Evolutionary conservation across 2,797 vertebrate species (phyloP).

Genomic region (Iguana delicatissima): DNA sequence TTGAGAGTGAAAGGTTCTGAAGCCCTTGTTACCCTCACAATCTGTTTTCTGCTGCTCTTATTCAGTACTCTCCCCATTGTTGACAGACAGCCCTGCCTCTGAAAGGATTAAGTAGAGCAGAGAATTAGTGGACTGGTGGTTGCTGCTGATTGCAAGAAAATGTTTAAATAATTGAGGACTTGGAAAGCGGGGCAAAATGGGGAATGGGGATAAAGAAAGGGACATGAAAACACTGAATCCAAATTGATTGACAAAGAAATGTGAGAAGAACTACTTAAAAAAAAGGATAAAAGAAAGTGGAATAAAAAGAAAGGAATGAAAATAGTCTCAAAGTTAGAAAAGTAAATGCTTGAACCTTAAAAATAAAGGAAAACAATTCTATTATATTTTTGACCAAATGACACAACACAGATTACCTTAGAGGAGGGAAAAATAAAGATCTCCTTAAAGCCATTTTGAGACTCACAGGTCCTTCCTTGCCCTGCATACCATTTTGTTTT

Average conservation of each 20-base stretch:
- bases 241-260: constrained; percentile 25
- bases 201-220: not conserved
- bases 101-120: constrained; percentile 37
- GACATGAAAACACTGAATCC: constrained; percentile 5
- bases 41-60: constrained; percentile 31
- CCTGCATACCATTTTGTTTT: too few species aligned
- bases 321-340: not conserved
- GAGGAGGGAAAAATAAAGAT: not conserved
- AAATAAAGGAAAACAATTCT: not conserved
- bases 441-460: too few species aligned
- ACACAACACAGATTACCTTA: not conserved
- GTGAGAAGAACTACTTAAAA: not conserved
- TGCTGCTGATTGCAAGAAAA: constrained; percentile 27
- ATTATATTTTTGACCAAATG: not conserved
- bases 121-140: constrained; percentile 27
- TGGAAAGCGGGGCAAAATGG: constrained; percentile 33
- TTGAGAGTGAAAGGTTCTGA: constrained; percentile 20
- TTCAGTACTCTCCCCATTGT: constrained; percentile 12
- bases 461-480: too few species aligned
- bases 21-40: not conserved
- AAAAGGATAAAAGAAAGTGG: not conserved
- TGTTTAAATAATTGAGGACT: constrained; percentile 37
- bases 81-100: not conserved
- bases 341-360: not conserved
- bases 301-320: not conserved